A percentile compares a stretch with the other conserved stretches of the same genome.
Evolutionary conservation across 2,113 vertebrate genomes (phyloP).

Genomic region (Columba livia): DNA sequence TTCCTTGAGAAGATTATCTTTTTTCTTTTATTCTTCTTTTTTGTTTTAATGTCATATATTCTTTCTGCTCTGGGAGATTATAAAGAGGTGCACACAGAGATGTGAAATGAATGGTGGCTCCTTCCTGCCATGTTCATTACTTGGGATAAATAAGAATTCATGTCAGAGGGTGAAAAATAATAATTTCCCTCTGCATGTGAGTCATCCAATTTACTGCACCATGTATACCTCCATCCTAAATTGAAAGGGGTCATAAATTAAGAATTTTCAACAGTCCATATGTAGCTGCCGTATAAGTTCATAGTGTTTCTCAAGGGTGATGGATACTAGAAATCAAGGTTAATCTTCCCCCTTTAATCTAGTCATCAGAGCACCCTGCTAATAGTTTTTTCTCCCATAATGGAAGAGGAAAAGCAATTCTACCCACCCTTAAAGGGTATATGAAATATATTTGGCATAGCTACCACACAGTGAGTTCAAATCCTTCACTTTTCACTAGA

Average conservation of each 20-base stretch:
- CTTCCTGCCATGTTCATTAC: background rate
- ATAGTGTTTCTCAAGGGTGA: background rate
- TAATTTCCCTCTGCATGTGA: conserved; percentile 31
- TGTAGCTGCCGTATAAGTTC: background rate
- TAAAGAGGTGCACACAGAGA: conserved; percentile 23
- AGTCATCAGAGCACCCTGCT: background rate
- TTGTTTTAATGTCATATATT: background rate
- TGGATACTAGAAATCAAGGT: background rate
- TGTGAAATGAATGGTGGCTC: conserved; percentile 26
- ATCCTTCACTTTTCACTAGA: background rate
- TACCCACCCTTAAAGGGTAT: background rate
- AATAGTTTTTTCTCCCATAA: background rate
- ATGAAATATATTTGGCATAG: background rate
- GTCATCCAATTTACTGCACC: conserved; percentile 23
- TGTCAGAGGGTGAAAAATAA: conserved; percentile 50
- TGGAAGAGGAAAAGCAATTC: background rate
- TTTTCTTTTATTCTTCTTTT: background rate
- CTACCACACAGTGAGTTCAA: background rate
- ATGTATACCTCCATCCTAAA: background rate
- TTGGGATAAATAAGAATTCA: conserved; percentile 48
- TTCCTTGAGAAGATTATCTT: background rate
- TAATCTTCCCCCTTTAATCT: conserved; percentile 42
- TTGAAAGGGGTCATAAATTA: conserved; percentile 13
- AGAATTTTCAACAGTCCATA: conserved; percentile 20
- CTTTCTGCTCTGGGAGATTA: conserved; percentile 7